phyloP scores from a whole-genome alignment of 30 jellyfish, hydroid and myxozoan genomes.

The Turritopsis rubra region DNA sequence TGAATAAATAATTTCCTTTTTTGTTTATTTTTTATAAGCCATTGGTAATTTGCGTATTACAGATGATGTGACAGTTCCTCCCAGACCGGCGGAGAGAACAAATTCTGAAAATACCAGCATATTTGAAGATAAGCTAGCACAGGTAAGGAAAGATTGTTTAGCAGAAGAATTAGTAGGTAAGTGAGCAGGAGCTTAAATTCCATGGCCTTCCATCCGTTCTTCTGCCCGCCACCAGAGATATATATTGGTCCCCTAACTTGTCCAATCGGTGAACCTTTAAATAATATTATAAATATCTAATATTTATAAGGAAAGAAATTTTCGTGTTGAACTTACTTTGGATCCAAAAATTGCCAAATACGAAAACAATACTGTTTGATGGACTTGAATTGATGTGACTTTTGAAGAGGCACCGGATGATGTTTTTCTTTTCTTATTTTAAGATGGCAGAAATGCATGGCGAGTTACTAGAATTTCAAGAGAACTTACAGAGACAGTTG shows the following conservation, averaged over 20 bases:
- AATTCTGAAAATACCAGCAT: slow-evolving; percentile 64
- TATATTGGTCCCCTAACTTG: too few species aligned
- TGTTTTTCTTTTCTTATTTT: not conserved
- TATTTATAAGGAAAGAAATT: too few species aligned
- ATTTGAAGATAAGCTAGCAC: slow-evolving; percentile 75
- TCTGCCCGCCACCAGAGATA: too few species aligned
- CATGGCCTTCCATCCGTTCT: too few species aligned
- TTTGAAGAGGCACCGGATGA: too few species aligned
- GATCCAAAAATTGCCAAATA: too few species aligned
- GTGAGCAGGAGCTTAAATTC: too few species aligned
- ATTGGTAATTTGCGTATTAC: slow-evolving; percentile 8
- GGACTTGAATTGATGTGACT: too few species aligned
- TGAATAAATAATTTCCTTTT: not conserved
- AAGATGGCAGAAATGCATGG: slow-evolving; percentile 97
- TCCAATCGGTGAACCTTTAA: too few species aligned
- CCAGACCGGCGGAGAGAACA: slow-evolving; percentile 11
- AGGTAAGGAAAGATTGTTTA: slow-evolving; percentile 43
- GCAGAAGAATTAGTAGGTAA: not conserved
- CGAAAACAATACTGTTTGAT: too few species aligned
- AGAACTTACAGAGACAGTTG: slow-evolving; percentile 65
- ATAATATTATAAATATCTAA: too few species aligned
- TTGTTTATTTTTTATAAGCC: not conserved
- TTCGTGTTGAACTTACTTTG: too few species aligned
- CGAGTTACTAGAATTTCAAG: slow-evolving; percentile 86
- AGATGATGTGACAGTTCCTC: slow-evolving; percentile 12